Base-by-base conservation (phyloP, 2,797 vertebrate genomes). In the Falco berigora region DNA sequence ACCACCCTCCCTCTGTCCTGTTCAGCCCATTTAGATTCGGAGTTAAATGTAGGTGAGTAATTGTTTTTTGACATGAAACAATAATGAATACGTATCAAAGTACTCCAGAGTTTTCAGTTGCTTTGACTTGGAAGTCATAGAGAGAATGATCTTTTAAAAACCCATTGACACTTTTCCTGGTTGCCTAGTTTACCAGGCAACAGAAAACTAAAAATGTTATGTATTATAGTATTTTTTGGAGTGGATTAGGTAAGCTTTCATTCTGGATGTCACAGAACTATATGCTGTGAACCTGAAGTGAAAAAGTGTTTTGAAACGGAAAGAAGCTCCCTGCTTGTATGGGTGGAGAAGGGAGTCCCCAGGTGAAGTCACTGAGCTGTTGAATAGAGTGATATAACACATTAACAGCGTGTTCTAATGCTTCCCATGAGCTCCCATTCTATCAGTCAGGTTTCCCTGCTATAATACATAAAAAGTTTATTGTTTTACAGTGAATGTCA, bases 11-110 rank as follows among this genome's bases (percentile, higher is more conserved):
- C 32, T 76, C 62, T 61, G 25, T 73, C 55, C 69, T 73, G 28
- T 53, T 94, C 58, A 77, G 50, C 27, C 59, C 16, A 4, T 63
- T 64, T 21, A 84, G 53, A 88, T 66, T 86, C 47, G 78, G 36
- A 59, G 36, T 67, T 86, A 58, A 59, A 61, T 61, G 61, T 83
- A 89, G 85, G 87, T 95, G 55, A 96, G 93, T 92, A 85, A 58
- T 46, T 81, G 18, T 15, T 84, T 84, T 86, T 94, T 92, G 58
- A 58, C 9, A 30, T 47, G 9, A 94, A 88, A n/a, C 47, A 64
- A 53, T 76, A 55, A 28, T 66, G 17, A 73, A 55, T 87, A 76
- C 1, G n/a, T 56, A 0, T 66, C 58, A 68, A 87, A 87, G 6
- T 59, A 50, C 27, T 91, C 10, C 27, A 67, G 30, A 95, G 71